Percentiles rank a stretch among this genome's conserved stretches.
Evolutionary conservation across 1,140 invertebrate species (phyloP).

Genomic region (Heliconius eleuchia): DNA sequence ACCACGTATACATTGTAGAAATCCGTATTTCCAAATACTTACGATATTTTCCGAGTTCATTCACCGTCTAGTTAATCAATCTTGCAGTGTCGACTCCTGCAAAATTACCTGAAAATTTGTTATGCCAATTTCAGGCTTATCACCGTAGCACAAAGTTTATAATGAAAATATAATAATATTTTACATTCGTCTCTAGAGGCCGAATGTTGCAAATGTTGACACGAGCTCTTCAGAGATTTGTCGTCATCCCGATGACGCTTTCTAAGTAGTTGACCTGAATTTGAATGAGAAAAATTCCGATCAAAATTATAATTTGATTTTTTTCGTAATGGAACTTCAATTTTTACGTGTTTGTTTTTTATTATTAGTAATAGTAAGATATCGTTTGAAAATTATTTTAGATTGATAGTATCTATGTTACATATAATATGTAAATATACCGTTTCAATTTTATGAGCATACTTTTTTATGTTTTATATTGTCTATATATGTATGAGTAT

Average conservation of each 20-base stretch:
- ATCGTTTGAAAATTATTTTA: not conserved
- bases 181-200: constrained; percentile 26
- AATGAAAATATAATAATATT: constrained; percentile 25
- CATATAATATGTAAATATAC: too few relatives aligned
- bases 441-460: too few relatives aligned
- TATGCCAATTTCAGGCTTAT: constrained; percentile 39
- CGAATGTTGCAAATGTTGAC: constrained; percentile 50
- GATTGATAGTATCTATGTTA: too few relatives aligned
- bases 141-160: constrained; percentile 24
- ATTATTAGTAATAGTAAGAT: not conserved
- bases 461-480: too few relatives aligned
- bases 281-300: constrained; percentile 34
- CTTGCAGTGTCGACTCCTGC: constrained; percentile 51
- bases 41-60: constrained; percentile 62
- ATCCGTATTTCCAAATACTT: constrained; percentile 18
- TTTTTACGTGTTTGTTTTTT: not conserved
- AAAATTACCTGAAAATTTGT: constrained; percentile 36
- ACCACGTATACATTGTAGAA: not conserved
- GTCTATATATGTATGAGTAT: too few relatives aligned
- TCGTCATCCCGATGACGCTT: constrained; percentile 53
- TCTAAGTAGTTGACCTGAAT: constrained; percentile 55
- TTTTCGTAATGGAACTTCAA: not conserved
- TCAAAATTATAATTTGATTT: not conserved
- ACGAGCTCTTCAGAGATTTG: constrained; percentile 51
- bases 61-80: constrained; percentile 69